These are phyloP conservation scores for Paralichthys olivaceus DNA, from an alignment of 2,113 vertebrate species.

Conservation along the genomic window DNA sequence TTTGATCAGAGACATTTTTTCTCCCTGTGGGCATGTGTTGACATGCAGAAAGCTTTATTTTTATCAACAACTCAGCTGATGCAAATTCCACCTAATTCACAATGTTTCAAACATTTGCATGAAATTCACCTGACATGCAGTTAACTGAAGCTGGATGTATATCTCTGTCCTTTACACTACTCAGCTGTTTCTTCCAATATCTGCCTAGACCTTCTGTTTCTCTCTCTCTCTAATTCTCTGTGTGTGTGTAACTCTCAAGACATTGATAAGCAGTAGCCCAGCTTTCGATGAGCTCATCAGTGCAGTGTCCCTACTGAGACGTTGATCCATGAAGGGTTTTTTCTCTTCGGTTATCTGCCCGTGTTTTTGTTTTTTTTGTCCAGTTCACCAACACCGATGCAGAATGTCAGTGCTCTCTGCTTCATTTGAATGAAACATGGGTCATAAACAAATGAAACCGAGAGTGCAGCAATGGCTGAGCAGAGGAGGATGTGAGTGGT, in stretches of 20 bases:
- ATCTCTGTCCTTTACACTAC: constrained; percentile 27
- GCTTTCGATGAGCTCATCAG: constrained; percentile 38
- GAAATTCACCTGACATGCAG: constrained; percentile 21
- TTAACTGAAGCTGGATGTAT: not conserved
- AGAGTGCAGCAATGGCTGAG: not conserved
- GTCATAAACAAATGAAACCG: constrained; percentile 30
- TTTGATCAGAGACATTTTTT: too few relatives aligned
- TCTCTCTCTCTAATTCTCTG: constrained; percentile 27
- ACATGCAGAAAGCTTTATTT: not conserved
- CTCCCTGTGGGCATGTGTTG: not conserved
- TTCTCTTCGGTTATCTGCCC: not conserved
- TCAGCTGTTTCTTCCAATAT: constrained; percentile 21
- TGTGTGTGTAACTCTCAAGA: not conserved
- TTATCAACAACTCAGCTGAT: not conserved
- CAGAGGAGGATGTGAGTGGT: constrained; percentile 34
- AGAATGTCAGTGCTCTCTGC: constrained; percentile 9
- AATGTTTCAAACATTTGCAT: not conserved
- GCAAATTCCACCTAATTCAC: not conserved
- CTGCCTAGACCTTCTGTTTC: constrained; percentile 23
- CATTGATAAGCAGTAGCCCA: constrained; percentile 29
- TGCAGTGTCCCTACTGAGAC: not conserved
- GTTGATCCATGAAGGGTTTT: constrained; percentile 24
- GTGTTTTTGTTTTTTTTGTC: constrained; percentile 15
- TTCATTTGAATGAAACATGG: constrained; percentile 20
- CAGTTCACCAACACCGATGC: not conserved